Base-by-base conservation (phyloP, 2,888 invertebrate genomes). In the Microctonus brassicae region DNA sequence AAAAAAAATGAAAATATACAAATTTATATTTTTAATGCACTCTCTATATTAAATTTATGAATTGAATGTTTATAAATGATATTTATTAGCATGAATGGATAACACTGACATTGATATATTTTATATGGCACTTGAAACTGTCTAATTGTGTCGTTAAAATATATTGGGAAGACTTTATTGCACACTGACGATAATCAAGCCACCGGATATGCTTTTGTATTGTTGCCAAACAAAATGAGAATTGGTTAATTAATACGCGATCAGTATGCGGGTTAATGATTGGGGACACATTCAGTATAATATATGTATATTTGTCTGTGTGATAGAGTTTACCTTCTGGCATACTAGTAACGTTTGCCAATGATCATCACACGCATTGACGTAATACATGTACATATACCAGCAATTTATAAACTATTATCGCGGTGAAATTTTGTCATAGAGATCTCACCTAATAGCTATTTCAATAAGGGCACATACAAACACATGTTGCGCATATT, bases 261-360 rank as follows among this genome's bases (percentile, higher is more conserved):
- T 71, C 53, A 77, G 76, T 78, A 78, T 77, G 77, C 77, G 75
- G 77, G 78, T 77, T 76, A 77, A 77, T 74, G 74, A 78, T 77
- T 76, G 73, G 68, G 77, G 69, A 74, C 76, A 70, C 71, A 53
- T n/a, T n/a, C n/a, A n/a, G n/a, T n/a, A n/a, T n/a, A n/a, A n/a
- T n/a, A n/a, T n/a, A n/a, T n/a, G n/a, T n/a, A n/a, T 68, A 67
- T 73, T 70, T 73, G 73, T 68, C 73, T 72, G 42, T 55, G 64
- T 60, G 22, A 63, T 39, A 36, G 36, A 33, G 58, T 33, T 26
- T 58, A 7, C 67, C 39, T 67, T 53, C 65, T 65, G 55, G 65
- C 55, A 29, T 20, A 61, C 17, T 47, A 47, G 6, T 9, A 17
- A 47, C 1, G 13, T 26, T 20, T 71, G 67, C 70, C 70, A 33